phyloP scores from a whole-genome alignment of 1,140 invertebrate species.

The Danaus plexippus region DNA sequence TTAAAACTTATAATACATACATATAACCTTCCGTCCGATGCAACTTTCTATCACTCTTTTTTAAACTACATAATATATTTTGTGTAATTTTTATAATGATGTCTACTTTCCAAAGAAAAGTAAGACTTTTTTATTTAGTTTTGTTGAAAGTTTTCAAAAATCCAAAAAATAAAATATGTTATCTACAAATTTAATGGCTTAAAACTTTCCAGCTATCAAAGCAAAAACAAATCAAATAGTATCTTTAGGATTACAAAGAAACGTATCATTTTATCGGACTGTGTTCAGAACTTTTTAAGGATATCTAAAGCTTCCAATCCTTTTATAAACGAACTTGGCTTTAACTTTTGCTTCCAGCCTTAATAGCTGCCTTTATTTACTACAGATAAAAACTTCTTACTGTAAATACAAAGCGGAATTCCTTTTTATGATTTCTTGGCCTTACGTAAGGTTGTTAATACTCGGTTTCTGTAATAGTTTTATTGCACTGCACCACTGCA shows the following conservation, averaged over 20 bases:
- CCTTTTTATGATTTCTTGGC: constrained; percentile 26
- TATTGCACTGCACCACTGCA: constrained; percentile 9
- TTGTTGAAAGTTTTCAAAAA: neutral
- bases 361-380: constrained; percentile 42
- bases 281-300: constrained; percentile 40
- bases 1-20: too few species aligned
- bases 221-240: constrained; percentile 46
- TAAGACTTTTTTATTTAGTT: neutral
- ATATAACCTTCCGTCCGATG: too few species aligned
- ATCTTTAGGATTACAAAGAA: constrained; percentile 47
- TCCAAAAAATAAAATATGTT: neutral
- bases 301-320: constrained; percentile 52
- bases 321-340: constrained; percentile 42
- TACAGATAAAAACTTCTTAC: constrained; percentile 28
- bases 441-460: constrained; percentile 23
- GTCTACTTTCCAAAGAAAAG: too few species aligned
- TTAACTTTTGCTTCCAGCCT: constrained; percentile 55
- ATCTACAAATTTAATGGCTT: constrained; percentile 13
- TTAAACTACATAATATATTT: neutral
- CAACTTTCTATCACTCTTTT: neutral
- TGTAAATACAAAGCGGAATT: constrained; percentile 27
- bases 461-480: constrained; percentile 12
- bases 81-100: constrained; percentile 1
- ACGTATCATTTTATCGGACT: constrained; percentile 54
- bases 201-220: constrained; percentile 27